A percentile compares a stretch with the other conserved stretches of the same genome.
Evolutionary conservation across 1,140 invertebrate species (phyloP).

Genomic region (Sitophilus oryzae): DNA sequence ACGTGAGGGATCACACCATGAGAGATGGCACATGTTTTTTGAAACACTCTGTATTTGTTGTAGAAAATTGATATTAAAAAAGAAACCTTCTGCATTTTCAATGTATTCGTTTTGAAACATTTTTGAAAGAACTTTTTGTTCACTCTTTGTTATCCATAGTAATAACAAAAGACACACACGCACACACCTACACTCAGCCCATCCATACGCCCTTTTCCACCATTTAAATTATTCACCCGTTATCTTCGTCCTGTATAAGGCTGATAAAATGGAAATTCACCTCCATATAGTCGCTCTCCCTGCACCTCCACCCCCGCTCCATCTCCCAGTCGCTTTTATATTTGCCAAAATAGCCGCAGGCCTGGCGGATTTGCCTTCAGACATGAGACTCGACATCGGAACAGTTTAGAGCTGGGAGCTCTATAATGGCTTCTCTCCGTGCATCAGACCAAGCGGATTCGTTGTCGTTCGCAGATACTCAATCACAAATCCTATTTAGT

Average conservation of each 20-base stretch:
- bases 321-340: conserved; percentile 6
- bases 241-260: not conserved
- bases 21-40: no score
- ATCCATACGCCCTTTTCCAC: not conserved
- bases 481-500: no score
- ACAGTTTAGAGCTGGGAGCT: conserved; percentile 17
- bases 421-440: conserved; percentile 18
- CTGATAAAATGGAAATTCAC: not conserved
- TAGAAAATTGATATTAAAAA: no score
- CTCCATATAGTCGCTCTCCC: conserved; percentile 2
- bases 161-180: no score
- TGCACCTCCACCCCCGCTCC: not conserved
- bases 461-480: not conserved
- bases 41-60: no score
- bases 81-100: no score
- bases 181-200: not conserved
- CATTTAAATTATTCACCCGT: not conserved
- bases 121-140: no score
- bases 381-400: conserved; percentile 19
- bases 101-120: no score
- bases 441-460: not conserved
- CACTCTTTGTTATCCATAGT: no score
- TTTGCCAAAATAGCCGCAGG: conserved; percentile 18
- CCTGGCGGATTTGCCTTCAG: conserved; percentile 17
- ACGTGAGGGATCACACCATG: no score